These are phyloP conservation scores for Pyxicephalus adspersus DNA, from an alignment of 2,113 vertebrate species.

Conservation along the genomic window DNA sequence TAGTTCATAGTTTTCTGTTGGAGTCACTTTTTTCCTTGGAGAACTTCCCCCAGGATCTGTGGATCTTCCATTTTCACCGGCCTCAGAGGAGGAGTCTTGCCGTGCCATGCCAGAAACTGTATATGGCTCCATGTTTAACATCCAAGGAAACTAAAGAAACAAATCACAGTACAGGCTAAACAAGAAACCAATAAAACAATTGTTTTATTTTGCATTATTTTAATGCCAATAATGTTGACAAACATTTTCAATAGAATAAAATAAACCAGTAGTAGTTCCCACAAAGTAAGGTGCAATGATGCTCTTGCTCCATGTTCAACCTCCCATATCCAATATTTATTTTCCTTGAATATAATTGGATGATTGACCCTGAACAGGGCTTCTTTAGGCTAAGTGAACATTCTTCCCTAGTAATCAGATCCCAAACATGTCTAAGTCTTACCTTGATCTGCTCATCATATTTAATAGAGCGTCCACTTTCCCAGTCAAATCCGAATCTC, in stretches of 20 bases:
- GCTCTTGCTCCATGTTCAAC: too few species aligned
- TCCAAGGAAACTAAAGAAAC: conserved; percentile 90
- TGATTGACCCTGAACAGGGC: too few species aligned
- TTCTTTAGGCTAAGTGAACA: too few species aligned
- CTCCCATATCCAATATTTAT: too few species aligned
- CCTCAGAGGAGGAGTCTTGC: conserved; percentile 90
- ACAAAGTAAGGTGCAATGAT: too few species aligned
- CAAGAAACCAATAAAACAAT: too few species aligned
- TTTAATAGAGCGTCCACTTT: conserved; percentile 97
- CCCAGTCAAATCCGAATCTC: conserved; percentile 99
- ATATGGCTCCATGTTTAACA: conserved; percentile 98
- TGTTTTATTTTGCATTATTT: too few species aligned
- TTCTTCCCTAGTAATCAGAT: too few species aligned
- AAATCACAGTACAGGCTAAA: conserved; percentile 4
- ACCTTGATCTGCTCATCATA: conserved; percentile 98
- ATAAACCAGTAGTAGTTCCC: too few species aligned
- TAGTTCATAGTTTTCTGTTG: conserved; percentile 97
- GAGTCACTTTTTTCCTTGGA: conserved; percentile 94
- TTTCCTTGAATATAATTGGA: too few species aligned
- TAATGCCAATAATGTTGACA: too few species aligned
- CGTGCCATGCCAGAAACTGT: conserved; percentile 97
- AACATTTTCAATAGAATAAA: too few species aligned
- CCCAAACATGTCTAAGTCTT: conserved; percentile 55
- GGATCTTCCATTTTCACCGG: conserved; percentile 81
- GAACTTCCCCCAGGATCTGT: conserved; percentile 85